Evolutionary conservation across 2,888 invertebrate genomes (phyloP), one percentile per base, ranked within the genome.

Genomic region (Cremastinae sp.): DNA sequence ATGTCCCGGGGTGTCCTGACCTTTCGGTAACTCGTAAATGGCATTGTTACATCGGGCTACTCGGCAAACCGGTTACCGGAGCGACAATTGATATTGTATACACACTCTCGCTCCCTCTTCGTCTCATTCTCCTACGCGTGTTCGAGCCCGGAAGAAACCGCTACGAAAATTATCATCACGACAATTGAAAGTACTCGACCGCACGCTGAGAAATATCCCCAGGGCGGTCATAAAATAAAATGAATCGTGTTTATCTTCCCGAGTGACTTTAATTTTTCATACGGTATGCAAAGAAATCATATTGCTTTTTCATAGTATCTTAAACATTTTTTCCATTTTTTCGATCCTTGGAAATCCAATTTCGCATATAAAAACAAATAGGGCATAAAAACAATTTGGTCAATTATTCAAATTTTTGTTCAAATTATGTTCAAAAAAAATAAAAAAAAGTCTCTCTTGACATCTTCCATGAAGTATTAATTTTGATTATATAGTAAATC

Each of bases 181-280:
- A 66, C 54, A 66, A 75, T 61, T 61, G 54, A 51, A 51, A 72
- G 28, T 34, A 49, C 18, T 1, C 36, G 28, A 20, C 43, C 49
- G 65, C 38, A 53, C n/a, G 49, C 12, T 3, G 49, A 38, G 58
- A 49, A 16, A 59, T 54, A 58, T 58, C 14, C 12, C 12, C 12
- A n/a, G 16, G 2, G 22, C 28, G 28, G 22, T 14, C 12, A 3
- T n/a, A 59, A 54, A 61, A 34, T 49, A 36, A 66, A 65, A 38
- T 61, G 18, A 58, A 65, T 59, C 54, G 54, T 41, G 38, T 75
- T 70, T 59, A 64, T 34, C 66, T 53, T 59, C 65, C n/a, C 61
- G 70, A 65, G 70, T 75, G 70, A 75, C 70, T 70, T 41, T 28
- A 3, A 28, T 41, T 41, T 41, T 12, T n/a, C 9, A 41, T 4